phyloP scores from a whole-genome alignment of 2,797 vertebrate species.

The Sciurus carolinensis region DNA sequence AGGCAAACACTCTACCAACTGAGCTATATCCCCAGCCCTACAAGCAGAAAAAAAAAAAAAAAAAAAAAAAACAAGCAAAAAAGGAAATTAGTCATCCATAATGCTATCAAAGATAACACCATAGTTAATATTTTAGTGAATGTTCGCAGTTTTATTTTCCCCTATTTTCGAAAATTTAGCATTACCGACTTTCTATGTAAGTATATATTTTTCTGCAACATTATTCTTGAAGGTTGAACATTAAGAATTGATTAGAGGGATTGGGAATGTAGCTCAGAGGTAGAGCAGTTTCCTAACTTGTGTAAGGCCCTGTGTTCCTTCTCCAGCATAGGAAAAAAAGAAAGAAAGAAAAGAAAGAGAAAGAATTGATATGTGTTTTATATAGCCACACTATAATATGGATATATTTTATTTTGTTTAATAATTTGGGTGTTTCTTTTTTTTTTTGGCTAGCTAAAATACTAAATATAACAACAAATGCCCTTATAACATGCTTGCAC shows the following conservation, averaged over 20 bases:
- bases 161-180: neutral
- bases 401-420: conserved; percentile 43
- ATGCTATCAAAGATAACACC: neutral
- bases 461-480: conserved; percentile 15
- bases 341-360: no score
- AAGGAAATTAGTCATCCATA: no score
- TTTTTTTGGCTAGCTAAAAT: conserved; percentile 4
- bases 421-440: neutral
- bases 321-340: no score
- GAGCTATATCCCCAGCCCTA: no score
- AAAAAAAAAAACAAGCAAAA: no score
- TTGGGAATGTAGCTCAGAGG: no score
- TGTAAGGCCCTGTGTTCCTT: no score
- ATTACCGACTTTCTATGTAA: neutral
- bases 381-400: neutral
- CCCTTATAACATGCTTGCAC: conserved; percentile 55
- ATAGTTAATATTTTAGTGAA: conserved; percentile 50
- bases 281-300: no score
- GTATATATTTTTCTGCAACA: neutral
- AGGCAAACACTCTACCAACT: no score
- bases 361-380: neutral
- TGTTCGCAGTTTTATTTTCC: conserved; percentile 17
- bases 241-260: no score
- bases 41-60: no score
- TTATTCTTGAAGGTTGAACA: neutral